Base-by-base conservation (phyloP, 92 coral and sea anemone species). In the Actinernus sp. region DNA sequence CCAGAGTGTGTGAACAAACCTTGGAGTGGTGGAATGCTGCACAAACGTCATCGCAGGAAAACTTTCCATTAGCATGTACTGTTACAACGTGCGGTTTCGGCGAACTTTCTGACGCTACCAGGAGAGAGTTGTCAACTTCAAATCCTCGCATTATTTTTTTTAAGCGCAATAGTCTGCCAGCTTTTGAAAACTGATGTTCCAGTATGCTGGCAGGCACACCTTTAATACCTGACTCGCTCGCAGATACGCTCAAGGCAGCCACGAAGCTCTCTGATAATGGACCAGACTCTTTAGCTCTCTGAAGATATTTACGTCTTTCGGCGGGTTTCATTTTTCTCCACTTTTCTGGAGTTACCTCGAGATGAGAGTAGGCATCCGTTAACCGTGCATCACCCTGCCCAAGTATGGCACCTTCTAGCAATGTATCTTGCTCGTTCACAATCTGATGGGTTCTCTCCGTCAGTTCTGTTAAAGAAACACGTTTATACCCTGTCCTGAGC, bases 291-390 rank as follows among this genome's bases (percentile, higher is more conserved):
- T 72, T 72, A 50, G 70, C 70, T 41, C 48, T 48, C 31, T 46
- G 58, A 23, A 52, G 50, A 55, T 73, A 61, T 17, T 63, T 63
- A 36, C 71, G 33, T 54, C 80, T 73, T 43, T 33, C 71, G 32
- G 71, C 30, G 33, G 80, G 80, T 21, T 61, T 73, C 80, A 73
- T 61, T 57, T 60, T 73, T 40, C 77, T 70, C 80, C 71, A 73
- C 56, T 54, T 73, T 22, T 52, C 46, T 74, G 54, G 73, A 26
- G 56, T 34, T 61, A 74, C 65, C 59, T 44, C 65, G 31, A 62
- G 82, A 58, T 62, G 82, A 38, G 61, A 46, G 27, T 53, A 63
- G 4, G 64, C 39, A 20, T 63, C 27, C 51, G 73, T 52, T 58
- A 74, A 26, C 44, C 82, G 49, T 58, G 60, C 64, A 30, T 74